phyloP scores from a whole-genome alignment of 2,797 vertebrate genomes.

The Eupleurogrammus muticus region DNA sequence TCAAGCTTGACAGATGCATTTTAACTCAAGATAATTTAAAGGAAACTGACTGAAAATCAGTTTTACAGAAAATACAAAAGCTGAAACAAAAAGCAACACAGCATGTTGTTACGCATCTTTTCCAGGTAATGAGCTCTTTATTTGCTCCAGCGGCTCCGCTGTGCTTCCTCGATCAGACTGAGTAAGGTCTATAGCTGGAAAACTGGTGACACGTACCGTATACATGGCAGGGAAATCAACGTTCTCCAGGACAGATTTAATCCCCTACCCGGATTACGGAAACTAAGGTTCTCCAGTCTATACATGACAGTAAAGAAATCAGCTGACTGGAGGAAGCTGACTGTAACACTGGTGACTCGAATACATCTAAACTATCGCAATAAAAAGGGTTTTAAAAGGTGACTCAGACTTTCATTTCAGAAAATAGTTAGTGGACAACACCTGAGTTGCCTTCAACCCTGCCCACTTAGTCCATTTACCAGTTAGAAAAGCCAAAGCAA shows the following conservation, averaged over 20 bases:
- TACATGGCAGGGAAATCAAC: background rate
- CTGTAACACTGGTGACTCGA: no score
- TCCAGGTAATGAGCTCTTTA: background rate
- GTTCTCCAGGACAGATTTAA: background rate
- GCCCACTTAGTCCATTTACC: background rate
- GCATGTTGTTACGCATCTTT: no score
- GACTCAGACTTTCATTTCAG: background rate
- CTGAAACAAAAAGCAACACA: no score
- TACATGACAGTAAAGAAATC: no score
- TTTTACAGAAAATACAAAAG: no score
- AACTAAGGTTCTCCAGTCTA: no score
- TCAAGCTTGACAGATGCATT: background rate
- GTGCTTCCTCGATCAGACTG: no score
- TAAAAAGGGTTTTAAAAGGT: background rate
- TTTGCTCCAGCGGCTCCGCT: background rate
- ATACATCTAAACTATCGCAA: background rate
- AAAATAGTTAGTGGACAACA: background rate
- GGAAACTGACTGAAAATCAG: background rate
- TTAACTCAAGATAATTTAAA: no score
- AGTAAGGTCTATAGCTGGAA: no score
- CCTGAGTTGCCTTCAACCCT: background rate
- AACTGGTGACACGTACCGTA: background rate
- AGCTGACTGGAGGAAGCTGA: no score
- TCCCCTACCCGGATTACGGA: no score
- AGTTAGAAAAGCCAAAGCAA: background rate